Conservation (phyloP, 2,888 invertebrate genomes). For the Hydriomena furcata region DNA sequence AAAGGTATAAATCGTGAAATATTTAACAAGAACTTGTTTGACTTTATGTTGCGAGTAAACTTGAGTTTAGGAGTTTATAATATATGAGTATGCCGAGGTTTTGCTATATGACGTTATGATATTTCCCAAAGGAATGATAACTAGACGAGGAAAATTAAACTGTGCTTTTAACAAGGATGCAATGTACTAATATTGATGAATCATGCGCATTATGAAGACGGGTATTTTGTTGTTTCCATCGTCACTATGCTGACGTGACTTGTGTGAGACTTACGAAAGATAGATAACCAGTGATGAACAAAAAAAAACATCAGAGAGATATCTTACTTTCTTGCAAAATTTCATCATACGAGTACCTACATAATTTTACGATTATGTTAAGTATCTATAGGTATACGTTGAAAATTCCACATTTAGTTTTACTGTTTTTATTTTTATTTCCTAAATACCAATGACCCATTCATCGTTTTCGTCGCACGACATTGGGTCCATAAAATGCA, state of each 20-base stretch:
- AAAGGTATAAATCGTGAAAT: constrained; percentile 28
- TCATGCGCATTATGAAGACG: constrained; percentile 18
- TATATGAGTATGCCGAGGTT: constrained; percentile 2
- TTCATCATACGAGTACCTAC: too few relatives aligned
- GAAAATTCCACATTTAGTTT: too few relatives aligned
- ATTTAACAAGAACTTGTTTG: constrained; percentile 28
- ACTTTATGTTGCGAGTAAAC: constrained; percentile 20
- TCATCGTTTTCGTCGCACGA: constrained; percentile 13
- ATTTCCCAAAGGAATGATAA: constrained; percentile 25
- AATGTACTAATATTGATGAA: constrained; percentile 22
- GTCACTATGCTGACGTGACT: constrained; percentile 39
- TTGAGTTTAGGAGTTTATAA: not conserved
- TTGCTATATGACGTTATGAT: constrained; percentile 25
- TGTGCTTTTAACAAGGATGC: not conserved
- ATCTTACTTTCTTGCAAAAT: constrained; percentile 4
- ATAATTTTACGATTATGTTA: too few relatives aligned
- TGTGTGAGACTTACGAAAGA: constrained; percentile 29
- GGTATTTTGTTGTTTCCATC: constrained; percentile 18
- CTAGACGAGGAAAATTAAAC: constrained; percentile 27
- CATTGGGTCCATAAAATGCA: constrained; percentile 12
- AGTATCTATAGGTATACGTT: too few relatives aligned
- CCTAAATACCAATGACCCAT: constrained; percentile 28
- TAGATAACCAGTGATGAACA: constrained; percentile 7
- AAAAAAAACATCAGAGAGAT: constrained; percentile 4
- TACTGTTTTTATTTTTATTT: not conserved